These are phyloP conservation scores for Ips typographus DNA, from an alignment of 1,140 invertebrate genomes.

Conservation along the genomic window DNA sequence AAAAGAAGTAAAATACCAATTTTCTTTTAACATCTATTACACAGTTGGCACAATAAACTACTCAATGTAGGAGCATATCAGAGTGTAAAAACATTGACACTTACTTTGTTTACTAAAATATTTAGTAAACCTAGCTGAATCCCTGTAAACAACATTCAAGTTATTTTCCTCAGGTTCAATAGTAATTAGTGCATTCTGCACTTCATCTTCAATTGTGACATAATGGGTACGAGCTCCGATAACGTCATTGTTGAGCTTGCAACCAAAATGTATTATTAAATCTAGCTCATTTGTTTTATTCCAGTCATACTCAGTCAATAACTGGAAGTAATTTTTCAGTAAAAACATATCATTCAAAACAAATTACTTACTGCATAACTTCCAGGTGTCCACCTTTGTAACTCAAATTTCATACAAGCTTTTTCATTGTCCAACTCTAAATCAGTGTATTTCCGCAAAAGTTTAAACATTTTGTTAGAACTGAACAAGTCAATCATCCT, in stretches of 20 bases:
- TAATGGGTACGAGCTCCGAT: slow-evolving; percentile 57
- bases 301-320: slow-evolving; percentile 46
- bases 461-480: slow-evolving; percentile 57
- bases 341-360: neutral
- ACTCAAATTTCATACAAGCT: slow-evolving; percentile 58
- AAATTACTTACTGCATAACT: slow-evolving; percentile 59
- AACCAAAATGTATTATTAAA: slow-evolving; percentile 60
- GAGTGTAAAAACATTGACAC: slow-evolving; percentile 46
- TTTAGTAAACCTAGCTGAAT: slow-evolving; percentile 57
- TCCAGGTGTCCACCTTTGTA: slow-evolving; percentile 68
- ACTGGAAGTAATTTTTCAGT: slow-evolving; percentile 15
- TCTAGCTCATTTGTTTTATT: slow-evolving; percentile 58
- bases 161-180: slow-evolving; percentile 63
- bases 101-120: slow-evolving; percentile 49
- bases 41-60: slow-evolving; percentile 22
- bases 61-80: slow-evolving; percentile 50
- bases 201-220: slow-evolving; percentile 55
- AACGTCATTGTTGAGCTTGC: slow-evolving; percentile 47
- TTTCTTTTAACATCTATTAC: too few species aligned
- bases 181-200: slow-evolving; percentile 53
- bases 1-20: too few species aligned
- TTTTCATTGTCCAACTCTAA: slow-evolving; percentile 56
- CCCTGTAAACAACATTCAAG: slow-evolving; percentile 68
- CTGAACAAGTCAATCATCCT: slow-evolving; percentile 57
- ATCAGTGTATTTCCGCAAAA: slow-evolving; percentile 66